Evolutionary conservation across 2,888 invertebrate genomes (phyloP).

Genomic region (Drosophila percnosoma): DNA sequence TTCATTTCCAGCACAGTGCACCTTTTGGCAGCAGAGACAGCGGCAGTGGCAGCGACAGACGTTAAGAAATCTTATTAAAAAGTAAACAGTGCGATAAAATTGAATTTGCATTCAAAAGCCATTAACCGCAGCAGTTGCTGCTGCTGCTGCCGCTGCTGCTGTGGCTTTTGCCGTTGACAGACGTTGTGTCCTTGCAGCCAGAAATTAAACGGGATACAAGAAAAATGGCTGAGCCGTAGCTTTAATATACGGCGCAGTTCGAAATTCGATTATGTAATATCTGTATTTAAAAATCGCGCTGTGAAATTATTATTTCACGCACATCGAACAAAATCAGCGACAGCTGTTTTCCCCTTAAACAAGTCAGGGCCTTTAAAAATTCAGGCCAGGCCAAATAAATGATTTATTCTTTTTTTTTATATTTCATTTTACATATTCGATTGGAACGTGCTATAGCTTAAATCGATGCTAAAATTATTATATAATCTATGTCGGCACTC

Average conservation of each 20-base stretch:
- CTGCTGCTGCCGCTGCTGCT: conserved; percentile 19
- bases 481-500: conserved; percentile 48
- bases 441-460: conserved; percentile 34
- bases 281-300: conserved; percentile 35
- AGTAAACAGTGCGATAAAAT: conserved; percentile 83
- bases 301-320: conserved; percentile 66
- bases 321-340: conserved; percentile 48
- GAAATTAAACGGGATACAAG: conserved; percentile 66
- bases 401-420: conserved; percentile 1
- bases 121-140: conserved; percentile 84
- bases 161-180: conserved; percentile 40
- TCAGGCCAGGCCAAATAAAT: conserved; percentile 13
- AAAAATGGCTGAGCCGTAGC: conserved; percentile 20
- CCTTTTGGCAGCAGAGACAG: conserved; percentile 61
- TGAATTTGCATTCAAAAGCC: conserved; percentile 84
- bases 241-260: conserved; percentile 38
- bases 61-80: conserved; percentile 82
- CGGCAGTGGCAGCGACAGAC: conserved; percentile 28
- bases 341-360: conserved; percentile 41
- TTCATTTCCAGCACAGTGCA: conserved; percentile 80
- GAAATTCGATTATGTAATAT: conserved; percentile 10
- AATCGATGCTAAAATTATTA: conserved; percentile 43
- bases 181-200: conserved; percentile 64
- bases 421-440: conserved; percentile 1
- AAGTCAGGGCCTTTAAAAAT: conserved; percentile 20